A percentile compares a stretch with the other conserved stretches of the same genome.
phyloP scores from a whole-genome alignment of 2,888 invertebrate species.

The Euphydryas editha region DNA sequence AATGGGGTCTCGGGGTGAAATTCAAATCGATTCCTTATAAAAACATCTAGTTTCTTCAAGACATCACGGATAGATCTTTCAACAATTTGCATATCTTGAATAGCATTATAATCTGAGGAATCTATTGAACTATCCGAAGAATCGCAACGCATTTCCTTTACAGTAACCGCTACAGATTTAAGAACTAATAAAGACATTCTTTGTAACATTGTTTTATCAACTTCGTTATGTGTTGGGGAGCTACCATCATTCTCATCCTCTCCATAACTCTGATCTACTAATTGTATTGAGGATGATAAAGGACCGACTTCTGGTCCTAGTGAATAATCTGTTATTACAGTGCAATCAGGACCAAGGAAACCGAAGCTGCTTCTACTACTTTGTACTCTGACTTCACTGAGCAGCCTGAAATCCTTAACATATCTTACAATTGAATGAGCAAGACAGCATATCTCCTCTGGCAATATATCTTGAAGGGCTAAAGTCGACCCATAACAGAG shows the following conservation, averaged over 20 bases:
- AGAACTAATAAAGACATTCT: slow-evolving; percentile 93
- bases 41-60: slow-evolving; percentile 90
- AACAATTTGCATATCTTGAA: slow-evolving; percentile 94
- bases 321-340: slow-evolving; percentile 65
- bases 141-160: slow-evolving; percentile 94
- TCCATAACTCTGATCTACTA: slow-evolving; percentile 77
- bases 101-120: slow-evolving; percentile 92
- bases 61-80: slow-evolving; percentile 94
- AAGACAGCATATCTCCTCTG: slow-evolving; percentile 93
- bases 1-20: slow-evolving; percentile 95
- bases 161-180: slow-evolving; percentile 94
- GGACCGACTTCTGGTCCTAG: slow-evolving; percentile 66
- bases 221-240: slow-evolving; percentile 74
- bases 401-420: slow-evolving; percentile 91
- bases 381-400: slow-evolving; percentile 82
- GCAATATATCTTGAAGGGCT: slow-evolving; percentile 93
- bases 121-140: slow-evolving; percentile 93
- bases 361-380: slow-evolving; percentile 75
- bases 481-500: slow-evolving; percentile 95
- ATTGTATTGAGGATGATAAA: slow-evolving; percentile 67
- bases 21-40: slow-evolving; percentile 91
- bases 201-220: slow-evolving; percentile 91
- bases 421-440: slow-evolving; percentile 94
- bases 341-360: slow-evolving; percentile 74
- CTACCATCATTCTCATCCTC: slow-evolving; percentile 70